Percentiles rank a stretch among this genome's conserved stretches.
These are phyloP conservation scores for Bombus impatiens DNA, from an alignment of 1,140 invertebrate species.

Conservation along the genomic window DNA sequence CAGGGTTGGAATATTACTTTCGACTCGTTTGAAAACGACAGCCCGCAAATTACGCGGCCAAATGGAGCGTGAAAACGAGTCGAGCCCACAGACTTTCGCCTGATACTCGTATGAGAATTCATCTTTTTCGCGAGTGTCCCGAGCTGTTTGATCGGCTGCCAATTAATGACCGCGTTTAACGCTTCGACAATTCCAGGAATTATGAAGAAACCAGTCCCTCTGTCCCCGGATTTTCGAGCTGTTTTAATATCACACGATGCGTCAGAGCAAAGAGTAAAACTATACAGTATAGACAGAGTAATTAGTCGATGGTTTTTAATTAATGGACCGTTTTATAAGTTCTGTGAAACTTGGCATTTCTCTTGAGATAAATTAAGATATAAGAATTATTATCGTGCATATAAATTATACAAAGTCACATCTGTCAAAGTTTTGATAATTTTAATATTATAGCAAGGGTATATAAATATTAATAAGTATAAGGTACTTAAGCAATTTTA, in stretches of 20 bases:
- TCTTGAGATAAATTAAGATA: background rate
- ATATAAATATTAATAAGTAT: too few relatives aligned
- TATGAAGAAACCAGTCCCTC: background rate
- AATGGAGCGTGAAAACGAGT: constrained; percentile 27
- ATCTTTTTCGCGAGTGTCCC: background rate
- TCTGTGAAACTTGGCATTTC: background rate
- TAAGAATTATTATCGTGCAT: too few relatives aligned
- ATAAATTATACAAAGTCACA: too few relatives aligned
- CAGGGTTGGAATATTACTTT: constrained; percentile 25
- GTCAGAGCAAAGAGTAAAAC: background rate
- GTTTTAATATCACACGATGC: background rate
- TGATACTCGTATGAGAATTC: background rate
- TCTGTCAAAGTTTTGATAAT: background rate
- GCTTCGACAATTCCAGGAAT: background rate
- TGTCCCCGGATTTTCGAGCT: background rate
- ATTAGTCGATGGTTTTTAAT: background rate
- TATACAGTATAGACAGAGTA: background rate
- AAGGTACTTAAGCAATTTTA: too few relatives aligned
- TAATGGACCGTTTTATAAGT: background rate
- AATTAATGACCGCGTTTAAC: background rate
- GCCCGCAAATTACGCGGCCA: constrained; percentile 5
- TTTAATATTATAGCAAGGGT: background rate
- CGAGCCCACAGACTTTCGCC: background rate
- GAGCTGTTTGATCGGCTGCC: background rate
- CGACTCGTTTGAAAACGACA: constrained; percentile 10